Evolutionary conservation across 2,797 vertebrate genomes (phyloP).

Genomic region (Pampus argenteus): DNA sequence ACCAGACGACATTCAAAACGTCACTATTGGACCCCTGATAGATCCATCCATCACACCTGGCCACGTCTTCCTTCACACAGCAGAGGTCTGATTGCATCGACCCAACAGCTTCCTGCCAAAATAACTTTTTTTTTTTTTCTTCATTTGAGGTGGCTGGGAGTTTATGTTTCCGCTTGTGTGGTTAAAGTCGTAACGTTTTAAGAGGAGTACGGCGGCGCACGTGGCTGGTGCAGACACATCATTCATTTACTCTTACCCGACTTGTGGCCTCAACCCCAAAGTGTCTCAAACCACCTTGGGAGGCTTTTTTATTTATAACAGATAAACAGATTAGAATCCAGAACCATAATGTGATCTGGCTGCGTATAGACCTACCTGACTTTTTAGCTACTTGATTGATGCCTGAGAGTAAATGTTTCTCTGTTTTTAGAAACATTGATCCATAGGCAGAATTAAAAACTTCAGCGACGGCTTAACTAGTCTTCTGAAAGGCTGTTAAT

Average conservation of each 20-base stretch:
- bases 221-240: constrained; percentile 48
- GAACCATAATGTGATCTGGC: not conserved
- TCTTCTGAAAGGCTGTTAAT: constrained; percentile 9
- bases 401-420: not conserved
- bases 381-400: not conserved
- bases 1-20: not conserved
- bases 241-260: constrained; percentile 45
- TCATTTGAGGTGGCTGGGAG: constrained; percentile 29
- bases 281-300: constrained; percentile 45
- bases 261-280: constrained; percentile 42
- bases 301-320: constrained; percentile 8
- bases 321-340: constrained; percentile 25
- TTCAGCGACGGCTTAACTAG: constrained; percentile 1
- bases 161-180: constrained; percentile 60
- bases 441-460: not conserved
- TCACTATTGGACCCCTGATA: not conserved
- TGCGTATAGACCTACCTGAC: not conserved
- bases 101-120: constrained; percentile 44
- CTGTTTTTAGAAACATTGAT: not conserved
- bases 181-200: constrained; percentile 39
- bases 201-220: constrained; percentile 28
- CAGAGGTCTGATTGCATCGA: constrained; percentile 17
- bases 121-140: constrained; percentile 17
- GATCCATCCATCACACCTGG: constrained; percentile 9
- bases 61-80: constrained; percentile 12